phyloP scores from a whole-genome alignment of 2,888 invertebrate species.

The Conops quadrifasciatus region DNA sequence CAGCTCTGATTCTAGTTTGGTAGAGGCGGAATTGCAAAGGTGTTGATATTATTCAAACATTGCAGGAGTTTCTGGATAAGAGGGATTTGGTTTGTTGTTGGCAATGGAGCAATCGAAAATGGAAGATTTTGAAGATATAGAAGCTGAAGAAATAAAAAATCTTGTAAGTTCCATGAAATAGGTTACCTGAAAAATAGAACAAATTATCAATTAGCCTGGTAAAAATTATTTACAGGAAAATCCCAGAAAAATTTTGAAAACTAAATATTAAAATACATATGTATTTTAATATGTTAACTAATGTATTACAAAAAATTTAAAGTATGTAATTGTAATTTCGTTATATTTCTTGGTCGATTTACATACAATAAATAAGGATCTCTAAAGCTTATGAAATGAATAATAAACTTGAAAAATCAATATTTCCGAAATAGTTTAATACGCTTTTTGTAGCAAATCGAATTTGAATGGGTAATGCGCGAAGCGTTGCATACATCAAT shows the following conservation, averaged over 20 bases:
- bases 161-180: slow-evolving; percentile 64
- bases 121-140: slow-evolving; percentile 71
- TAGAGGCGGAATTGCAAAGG: too few relatives aligned
- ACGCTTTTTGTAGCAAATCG: slow-evolving; percentile 79
- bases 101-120: too few relatives aligned
- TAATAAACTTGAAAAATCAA: slow-evolving; percentile 36
- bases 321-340: not conserved
- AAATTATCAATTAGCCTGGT: not conserved
- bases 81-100: too few relatives aligned
- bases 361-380: not conserved
- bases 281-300: not conserved
- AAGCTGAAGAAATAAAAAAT: slow-evolving; percentile 76
- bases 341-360: not conserved
- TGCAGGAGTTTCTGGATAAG: too few relatives aligned
- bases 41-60: too few relatives aligned
- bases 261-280: not conserved
- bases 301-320: not conserved
- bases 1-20: too few relatives aligned
- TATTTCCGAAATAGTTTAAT: slow-evolving; percentile 20
- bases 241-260: not conserved
- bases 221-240: slow-evolving; percentile 21
- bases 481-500: slow-evolving; percentile 87
- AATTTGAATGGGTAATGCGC: slow-evolving; percentile 90
- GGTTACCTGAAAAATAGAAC: slow-evolving; percentile 58
- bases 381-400: not conserved